Conservation (phyloP, 2,888 invertebrate species). For the Tromatobia lineatoria region DNA sequence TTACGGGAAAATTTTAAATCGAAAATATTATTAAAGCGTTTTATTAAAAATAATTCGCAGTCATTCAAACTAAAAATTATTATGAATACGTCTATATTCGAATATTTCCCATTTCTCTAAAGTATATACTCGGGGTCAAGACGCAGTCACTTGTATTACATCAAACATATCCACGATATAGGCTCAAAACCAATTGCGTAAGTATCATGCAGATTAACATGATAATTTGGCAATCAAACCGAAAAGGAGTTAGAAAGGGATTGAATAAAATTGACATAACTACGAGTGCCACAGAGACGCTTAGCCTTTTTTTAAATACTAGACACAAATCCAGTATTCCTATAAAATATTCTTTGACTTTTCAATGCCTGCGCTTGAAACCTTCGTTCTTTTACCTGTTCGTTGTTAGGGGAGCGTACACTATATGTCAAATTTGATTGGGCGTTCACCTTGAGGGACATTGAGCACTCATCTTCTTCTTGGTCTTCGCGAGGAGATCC, state of each 20-base stretch:
- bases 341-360: not conserved
- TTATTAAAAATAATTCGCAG: no score
- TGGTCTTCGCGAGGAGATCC: slow-evolving; percentile 56
- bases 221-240: slow-evolving; percentile 26
- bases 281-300: not conserved
- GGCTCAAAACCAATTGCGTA: slow-evolving; percentile 22
- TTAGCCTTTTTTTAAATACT: not conserved
- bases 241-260: slow-evolving; percentile 18
- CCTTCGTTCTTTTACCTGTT: not conserved
- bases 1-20: no score
- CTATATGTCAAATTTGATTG: slow-evolving; percentile 31
- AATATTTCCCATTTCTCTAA: not conserved
- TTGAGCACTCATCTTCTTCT: slow-evolving; percentile 19
- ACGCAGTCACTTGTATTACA: slow-evolving; percentile 5
- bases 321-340: not conserved
- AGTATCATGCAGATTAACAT: slow-evolving; percentile 10
- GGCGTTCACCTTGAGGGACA: slow-evolving; percentile 60
- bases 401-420: not conserved
- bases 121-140: not conserved
- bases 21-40: no score
- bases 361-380: not conserved
- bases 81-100: no score
- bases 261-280: slow-evolving; percentile 5
- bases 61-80: no score
- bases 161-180: not conserved